Evolutionary conservation across 2,888 invertebrate species (phyloP), one percentile per base, ranked within the genome.

Genomic region (Dione vanillae): DNA sequence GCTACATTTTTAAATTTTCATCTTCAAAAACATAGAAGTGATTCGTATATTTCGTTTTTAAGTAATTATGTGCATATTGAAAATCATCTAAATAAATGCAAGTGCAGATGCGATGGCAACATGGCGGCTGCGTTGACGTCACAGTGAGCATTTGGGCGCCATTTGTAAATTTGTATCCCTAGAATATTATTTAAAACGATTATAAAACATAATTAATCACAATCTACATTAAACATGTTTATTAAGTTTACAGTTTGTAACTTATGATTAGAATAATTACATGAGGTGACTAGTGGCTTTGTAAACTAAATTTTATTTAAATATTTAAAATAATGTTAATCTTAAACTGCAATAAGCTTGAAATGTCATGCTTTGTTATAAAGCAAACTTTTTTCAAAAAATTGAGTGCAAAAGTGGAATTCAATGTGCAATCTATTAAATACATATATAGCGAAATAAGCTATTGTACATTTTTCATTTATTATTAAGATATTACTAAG

Each of bases 141-240:
- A 93, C 91, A 93, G 91, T 80, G 92, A 92, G 83, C 92, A 87
- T 90, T 92, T 93, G 79, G 85, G 85, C 83, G 83, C 78, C 84
- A 83, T 82, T 82, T 83, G 85, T 84, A 64, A 64, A 64, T 49
- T 64, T 51, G 64, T 64, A 37, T 79, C 84, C 92, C 92, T 93
- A 93, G 84, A 93, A 93, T 87, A 83, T 90, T 86, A 86, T 86
- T 86, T 74, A 80, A 75, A 69, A 68, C 72, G 67, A 75, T 67
- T 70, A 59, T 16, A 16, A 37, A 40, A 40, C 19, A 65, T 71
- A 41, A 70, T 47, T 52, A 11, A 52, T 67, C 41, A 69, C 59
- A 71, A 67, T 68, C 49, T 43, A 49, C 37, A 35, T 16, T 10
- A 49, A 37, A 56, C 3, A 37, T 40, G 11, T 40, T 6, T 19